A percentile compares a stretch with the other conserved stretches of the same genome.
These are phyloP conservation scores for Drosophila serrata DNA, from an alignment of 1,140 invertebrate species.

Conservation along the genomic window DNA sequence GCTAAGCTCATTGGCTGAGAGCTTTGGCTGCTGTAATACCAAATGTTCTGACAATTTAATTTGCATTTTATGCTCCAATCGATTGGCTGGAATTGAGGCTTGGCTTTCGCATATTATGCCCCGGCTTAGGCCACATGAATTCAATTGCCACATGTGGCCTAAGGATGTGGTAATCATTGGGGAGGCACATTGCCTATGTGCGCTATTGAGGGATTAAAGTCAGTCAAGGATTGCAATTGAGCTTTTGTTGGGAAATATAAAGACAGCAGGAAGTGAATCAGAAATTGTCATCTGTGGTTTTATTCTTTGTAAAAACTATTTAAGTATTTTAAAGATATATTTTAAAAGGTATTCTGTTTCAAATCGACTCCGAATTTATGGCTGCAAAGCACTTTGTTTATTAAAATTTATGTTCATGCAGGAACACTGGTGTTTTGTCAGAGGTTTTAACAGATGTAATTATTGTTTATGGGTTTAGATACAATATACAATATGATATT, in stretches of 20 bases:
- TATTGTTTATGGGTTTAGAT: neutral
- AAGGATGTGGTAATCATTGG: conserved; percentile 33
- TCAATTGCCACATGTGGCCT: conserved; percentile 57
- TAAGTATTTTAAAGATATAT: neutral
- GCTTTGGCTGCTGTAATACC: conserved; percentile 64
- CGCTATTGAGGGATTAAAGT: conserved; percentile 21
- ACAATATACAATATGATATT: no score
- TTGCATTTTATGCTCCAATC: conserved; percentile 63
- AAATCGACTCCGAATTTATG: neutral
- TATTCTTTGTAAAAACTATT: neutral
- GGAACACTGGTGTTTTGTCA: conserved; percentile 1
- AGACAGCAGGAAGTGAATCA: neutral
- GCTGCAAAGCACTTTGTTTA: neutral
- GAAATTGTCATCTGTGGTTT: neutral
- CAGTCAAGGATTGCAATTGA: conserved; percentile 12
- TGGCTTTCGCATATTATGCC: conserved; percentile 47
- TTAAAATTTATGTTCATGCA: conserved; percentile 2
- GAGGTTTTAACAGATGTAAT: neutral
- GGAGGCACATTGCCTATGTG: neutral
- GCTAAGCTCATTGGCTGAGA: conserved; percentile 62
- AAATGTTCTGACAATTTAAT: conserved; percentile 75
- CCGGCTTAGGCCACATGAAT: conserved; percentile 48
- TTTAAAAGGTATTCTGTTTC: neutral
- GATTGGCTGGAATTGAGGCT: conserved; percentile 38
- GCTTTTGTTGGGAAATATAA: neutral